phyloP scores from a whole-genome alignment of 2,888 invertebrate genomes.

The Gymnoscelis rufifasciata region DNA sequence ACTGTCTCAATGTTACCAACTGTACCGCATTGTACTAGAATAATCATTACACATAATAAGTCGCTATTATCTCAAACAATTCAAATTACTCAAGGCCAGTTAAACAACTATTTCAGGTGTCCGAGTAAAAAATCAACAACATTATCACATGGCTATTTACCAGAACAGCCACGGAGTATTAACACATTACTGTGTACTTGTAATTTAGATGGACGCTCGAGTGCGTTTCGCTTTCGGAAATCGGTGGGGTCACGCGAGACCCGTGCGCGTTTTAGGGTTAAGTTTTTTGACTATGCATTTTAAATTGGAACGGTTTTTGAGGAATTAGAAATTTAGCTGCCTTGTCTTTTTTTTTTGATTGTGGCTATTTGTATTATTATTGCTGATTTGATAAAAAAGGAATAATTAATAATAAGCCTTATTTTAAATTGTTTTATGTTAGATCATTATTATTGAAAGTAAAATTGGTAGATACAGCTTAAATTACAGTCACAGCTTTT shows the following conservation, averaged over 20 bases:
- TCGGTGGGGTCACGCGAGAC: constrained; percentile 54
- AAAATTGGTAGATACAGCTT: no score
- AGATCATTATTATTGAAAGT: no score
- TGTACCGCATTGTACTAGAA: no score
- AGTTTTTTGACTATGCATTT: constrained; percentile 2
- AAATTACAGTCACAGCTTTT: no score
- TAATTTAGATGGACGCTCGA: constrained; percentile 27
- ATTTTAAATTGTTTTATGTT: no score
- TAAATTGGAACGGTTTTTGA: no score
- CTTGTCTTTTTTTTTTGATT: no score
- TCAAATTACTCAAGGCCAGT: constrained; percentile 5
- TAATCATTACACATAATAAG: background rate
- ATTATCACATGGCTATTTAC: constrained; percentile 44
- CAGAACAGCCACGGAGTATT: constrained; percentile 37
- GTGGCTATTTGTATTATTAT: no score
- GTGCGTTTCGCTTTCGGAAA: constrained; percentile 44
- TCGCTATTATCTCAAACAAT: background rate
- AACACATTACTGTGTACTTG: constrained; percentile 34
- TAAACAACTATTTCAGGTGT: constrained; percentile 10
- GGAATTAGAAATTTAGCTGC: no score
- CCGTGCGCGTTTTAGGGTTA: constrained; percentile 31
- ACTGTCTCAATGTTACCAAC: no score
- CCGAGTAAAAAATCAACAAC: constrained; percentile 22
- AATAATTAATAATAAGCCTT: no score
- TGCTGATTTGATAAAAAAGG: no score